Base-by-base conservation (phyloP, 2,113 vertebrate species). In the Indri indri region DNA sequence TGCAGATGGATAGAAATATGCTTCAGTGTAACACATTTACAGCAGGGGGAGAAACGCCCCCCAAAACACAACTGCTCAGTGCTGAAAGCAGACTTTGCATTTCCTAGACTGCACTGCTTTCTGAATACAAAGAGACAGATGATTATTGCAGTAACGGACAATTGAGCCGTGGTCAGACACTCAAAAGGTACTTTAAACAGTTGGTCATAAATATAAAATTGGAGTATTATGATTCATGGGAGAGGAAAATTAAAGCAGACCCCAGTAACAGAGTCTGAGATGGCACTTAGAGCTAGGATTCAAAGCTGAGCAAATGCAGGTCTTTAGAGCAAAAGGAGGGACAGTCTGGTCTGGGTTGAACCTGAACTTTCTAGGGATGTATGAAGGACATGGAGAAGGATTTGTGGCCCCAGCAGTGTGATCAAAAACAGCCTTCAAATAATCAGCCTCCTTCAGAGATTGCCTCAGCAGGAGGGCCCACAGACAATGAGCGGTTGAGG, bases 201-300 rank as follows among this genome's bases (percentile, higher is more conserved):
- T 82, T 89, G 86, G 91, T 88, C 68, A 93, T 96, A 98, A 98
- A 97, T 97, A 97, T 76, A 97, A 98, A 97, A 95, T 88, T 57
- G 88, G 88, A 98, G 76, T 74, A 45, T 81, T 76, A 3, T 14
- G 95, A 81, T 87, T 96, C 6, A 22, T 83, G 47, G 20, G 89
- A 88, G 77, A 93, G 87, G 73, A 73, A 88, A 92, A 92, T 71
- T 11, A 68, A n/a, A 23, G 23, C 37, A 71, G 59, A 70, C 14
- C 14, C 81, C 32, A 6, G 42, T 73, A 76, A 76, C 2, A 0
- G 47, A 59, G 65, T 84, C 93, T 57, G 73, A 91, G 52, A 32
- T 47, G 45, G 85, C 66, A 34, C 22, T 50, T 47, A 61, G 71
- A 84, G 3, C 34, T 86, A 3, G 18, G 34, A 52, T 37, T 70